Conservation (phyloP, 2,888 invertebrate species). For the Pyrrhosoma nymphula region DNA sequence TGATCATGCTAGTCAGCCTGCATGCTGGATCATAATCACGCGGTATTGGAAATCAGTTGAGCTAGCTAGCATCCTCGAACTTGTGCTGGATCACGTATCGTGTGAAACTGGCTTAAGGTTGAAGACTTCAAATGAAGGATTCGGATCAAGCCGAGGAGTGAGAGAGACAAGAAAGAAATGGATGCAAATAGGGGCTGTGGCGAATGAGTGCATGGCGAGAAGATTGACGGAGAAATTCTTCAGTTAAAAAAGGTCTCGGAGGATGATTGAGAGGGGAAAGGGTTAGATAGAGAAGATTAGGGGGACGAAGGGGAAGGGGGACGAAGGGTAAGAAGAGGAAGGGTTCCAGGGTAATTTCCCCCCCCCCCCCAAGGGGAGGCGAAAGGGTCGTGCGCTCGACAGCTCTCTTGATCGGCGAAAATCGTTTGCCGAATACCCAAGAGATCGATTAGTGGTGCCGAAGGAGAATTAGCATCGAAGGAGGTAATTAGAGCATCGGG, state of each 20-base stretch:
- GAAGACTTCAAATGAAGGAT: background rate
- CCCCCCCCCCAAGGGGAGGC: background rate
- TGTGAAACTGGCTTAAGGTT: background rate
- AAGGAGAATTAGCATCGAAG: constrained; percentile 21
- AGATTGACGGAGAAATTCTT: background rate
- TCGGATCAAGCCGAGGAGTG: background rate
- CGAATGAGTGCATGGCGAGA: too few species aligned
- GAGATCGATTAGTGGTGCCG: background rate
- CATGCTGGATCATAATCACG: too few species aligned
- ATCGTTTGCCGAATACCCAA: constrained; percentile 30
- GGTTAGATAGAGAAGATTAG: background rate
- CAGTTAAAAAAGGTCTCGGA: background rate
- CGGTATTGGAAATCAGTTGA: too few species aligned
- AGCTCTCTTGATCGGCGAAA: constrained; percentile 1
- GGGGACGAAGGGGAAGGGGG: background rate
- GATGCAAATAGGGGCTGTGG: too few species aligned
- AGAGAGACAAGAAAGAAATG: too few species aligned
- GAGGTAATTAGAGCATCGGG: constrained; percentile 25
- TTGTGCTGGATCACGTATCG: too few species aligned
- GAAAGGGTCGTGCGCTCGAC: constrained; percentile 13
- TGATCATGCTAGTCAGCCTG: too few species aligned
- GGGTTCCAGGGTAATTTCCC: background rate
- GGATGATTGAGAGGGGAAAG: too few species aligned
- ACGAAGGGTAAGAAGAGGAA: background rate
- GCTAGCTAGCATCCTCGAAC: too few species aligned